phyloP scores from a whole-genome alignment of 2,113 vertebrate genomes.

The Laterallus jamaicensis region DNA sequence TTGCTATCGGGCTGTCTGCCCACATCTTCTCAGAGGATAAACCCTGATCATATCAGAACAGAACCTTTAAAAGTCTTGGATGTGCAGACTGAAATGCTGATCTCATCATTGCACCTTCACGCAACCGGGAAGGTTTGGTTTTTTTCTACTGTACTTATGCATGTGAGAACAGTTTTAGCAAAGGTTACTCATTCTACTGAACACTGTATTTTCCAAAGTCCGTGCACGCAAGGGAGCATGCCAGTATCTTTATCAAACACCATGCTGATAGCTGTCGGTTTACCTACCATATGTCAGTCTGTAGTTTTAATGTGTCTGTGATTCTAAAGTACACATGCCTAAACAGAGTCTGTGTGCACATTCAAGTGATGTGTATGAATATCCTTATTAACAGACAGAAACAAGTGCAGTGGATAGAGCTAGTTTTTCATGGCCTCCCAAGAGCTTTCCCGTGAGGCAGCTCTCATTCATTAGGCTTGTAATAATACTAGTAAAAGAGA shows the following conservation, averaged over 20 bases:
- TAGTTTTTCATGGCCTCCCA: background rate
- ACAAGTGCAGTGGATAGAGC: background rate
- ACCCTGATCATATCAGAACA: background rate
- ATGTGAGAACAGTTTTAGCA: background rate
- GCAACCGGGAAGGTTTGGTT: rapidly evolving
- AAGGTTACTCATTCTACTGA: background rate
- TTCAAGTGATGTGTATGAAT: background rate
- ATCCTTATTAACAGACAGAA: background rate
- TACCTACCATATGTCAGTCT: background rate
- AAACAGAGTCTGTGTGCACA: background rate
- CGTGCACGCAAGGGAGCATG: background rate
- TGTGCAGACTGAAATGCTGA: background rate
- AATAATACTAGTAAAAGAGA: background rate
- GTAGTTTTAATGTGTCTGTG: background rate
- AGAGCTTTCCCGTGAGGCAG: background rate
- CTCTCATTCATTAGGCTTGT: background rate
- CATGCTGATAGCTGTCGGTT: background rate
- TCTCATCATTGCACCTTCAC: background rate
- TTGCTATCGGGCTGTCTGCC: background rate
- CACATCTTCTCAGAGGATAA: background rate
- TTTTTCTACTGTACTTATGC: background rate
- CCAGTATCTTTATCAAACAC: background rate
- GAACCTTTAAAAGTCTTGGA: background rate
- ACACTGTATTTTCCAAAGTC: background rate
- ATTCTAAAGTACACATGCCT: background rate